phyloP scores from a whole-genome alignment of 2,888 invertebrate species.

The Sabatieria punctata region DNA sequence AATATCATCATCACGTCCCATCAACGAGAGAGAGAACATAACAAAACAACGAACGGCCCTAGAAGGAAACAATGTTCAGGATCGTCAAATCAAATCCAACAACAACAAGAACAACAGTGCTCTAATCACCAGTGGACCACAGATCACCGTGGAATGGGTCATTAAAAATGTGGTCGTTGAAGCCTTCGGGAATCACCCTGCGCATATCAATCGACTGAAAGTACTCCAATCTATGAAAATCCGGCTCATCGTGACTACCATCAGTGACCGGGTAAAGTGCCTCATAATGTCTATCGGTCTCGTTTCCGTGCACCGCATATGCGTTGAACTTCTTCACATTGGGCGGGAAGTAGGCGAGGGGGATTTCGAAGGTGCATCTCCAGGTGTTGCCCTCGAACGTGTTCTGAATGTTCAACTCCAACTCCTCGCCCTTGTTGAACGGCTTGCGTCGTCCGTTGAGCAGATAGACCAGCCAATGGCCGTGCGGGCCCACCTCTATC shows the following conservation, averaged over 20 bases:
- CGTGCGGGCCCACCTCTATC: conserved; percentile 39
- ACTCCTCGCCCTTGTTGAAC: conserved; percentile 33
- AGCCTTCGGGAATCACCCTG: conserved; percentile 23
- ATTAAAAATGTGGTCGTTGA: conserved; percentile 22
- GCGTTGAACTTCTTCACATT: conserved; percentile 39
- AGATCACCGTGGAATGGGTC: conserved; percentile 26
- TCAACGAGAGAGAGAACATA: too few species aligned
- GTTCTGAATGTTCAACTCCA: conserved; percentile 24
- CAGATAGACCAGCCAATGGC: conserved; percentile 34
- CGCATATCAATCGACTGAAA: conserved; percentile 29
- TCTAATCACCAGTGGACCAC: too few species aligned
- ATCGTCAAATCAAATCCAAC: too few species aligned
- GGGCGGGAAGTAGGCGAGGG: conserved; percentile 37
- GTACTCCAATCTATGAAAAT: conserved; percentile 38
- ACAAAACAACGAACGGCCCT: too few species aligned
- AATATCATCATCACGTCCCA: too few species aligned
- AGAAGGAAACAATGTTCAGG: too few species aligned
- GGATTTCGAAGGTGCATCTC: conserved; percentile 37
- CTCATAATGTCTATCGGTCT: conserved; percentile 31
- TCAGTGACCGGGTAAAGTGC: conserved; percentile 36
- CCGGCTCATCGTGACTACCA: conserved; percentile 32
- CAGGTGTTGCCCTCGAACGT: conserved; percentile 21
- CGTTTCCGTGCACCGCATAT: conserved; percentile 40
- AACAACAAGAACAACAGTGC: too few species aligned
- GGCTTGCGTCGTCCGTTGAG: conserved; percentile 34